Base-by-base conservation (phyloP, 2,113 vertebrate genomes). In the Phaethon lepturus region DNA sequence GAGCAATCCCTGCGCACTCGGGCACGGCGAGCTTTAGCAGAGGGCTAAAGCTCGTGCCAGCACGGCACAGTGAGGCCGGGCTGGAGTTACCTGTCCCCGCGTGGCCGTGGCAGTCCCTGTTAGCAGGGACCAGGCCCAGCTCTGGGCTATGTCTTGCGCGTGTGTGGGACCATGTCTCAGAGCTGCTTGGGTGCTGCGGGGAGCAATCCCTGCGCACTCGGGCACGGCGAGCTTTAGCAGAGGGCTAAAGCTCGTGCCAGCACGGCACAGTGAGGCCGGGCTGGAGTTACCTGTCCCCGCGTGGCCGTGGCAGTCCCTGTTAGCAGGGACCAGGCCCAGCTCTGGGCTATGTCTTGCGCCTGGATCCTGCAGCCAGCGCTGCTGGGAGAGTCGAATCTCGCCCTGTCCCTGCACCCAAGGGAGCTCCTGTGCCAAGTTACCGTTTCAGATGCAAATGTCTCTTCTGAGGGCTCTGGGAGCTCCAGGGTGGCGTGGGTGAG, bases 141-240 rank as follows among this genome's bases (percentile, higher is more conserved):
- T 89, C 63, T 11, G 76, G 17, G 76, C 63, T 44, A 4, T 8
- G n/a, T 67, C 55, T 59, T 56, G 26, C 74, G 22, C 40, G 0
- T 3, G 11, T 8, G 72, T 2, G 2, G 52, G 35, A 28, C 31
- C 10, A 0, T 0, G 11, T 85, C 44, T 28, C n/a, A 3, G 50
- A 8, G 40, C 47, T n/a, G 71, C n/a, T 29, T 4, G 23, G 88
- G 33, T 17, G 66, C 74, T 25, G 58, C 1, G 3, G 44, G 13
- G 44, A 53, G 44, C 2, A 4, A 69, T 24, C 55, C 79, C 63
- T 2, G 60, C 4, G 1, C 15, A 5, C 25, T 13, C 2, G 1
- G 20, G 52, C 60, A 68, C 1, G 2, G 25, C 2, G 25, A 52
- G 38, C 53, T 44, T 6, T 28, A 9, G 53, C 52, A 28, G n/a